Conservation (phyloP, 1,140 invertebrate species). For the Apis florea region DNA sequence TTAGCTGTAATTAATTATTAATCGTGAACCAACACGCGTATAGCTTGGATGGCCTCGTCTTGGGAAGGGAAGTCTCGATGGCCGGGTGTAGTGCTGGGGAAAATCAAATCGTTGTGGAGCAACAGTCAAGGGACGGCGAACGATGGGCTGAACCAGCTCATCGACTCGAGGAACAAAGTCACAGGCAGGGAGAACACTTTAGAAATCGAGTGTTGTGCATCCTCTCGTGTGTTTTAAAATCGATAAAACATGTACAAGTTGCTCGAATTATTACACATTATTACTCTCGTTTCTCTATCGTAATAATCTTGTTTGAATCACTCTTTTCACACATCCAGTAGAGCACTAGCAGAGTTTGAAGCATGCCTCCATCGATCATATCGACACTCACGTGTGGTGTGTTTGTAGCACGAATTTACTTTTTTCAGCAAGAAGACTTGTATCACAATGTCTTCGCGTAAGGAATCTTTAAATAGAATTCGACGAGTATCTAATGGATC, state of each 20-base stretch:
- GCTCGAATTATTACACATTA: not conserved
- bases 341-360: not conserved
- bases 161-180: conserved; percentile 75
- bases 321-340: not conserved
- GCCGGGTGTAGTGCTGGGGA: conserved; percentile 89
- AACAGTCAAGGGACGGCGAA: conserved; percentile 85
- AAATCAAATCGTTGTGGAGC: conserved; percentile 92
- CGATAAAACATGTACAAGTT: not conserved
- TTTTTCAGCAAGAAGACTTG: not conserved
- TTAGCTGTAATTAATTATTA: conserved; percentile 42
- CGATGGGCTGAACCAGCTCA: conserved; percentile 89
- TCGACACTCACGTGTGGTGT: not conserved
- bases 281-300: not conserved
- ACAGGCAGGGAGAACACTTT: conserved; percentile 70
- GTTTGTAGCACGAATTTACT: not conserved
- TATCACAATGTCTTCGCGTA: not conserved
- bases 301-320: not conserved
- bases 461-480: not conserved
- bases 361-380: conserved; percentile 9
- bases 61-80: conserved; percentile 83
- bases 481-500: not conserved
- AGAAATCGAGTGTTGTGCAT: conserved; percentile 54
- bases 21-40: conserved; percentile 40
- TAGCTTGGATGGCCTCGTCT: conserved; percentile 81
- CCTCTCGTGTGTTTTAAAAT: conserved; percentile 19